Percentiles rank a stretch among this genome's conserved stretches.
Conservation (phyloP, 1,140 invertebrate species). For the Drosophila melanogaster region Release_6_plus_ISO1_MT NT_033779.5:17764001-17764500, state of each 20-base stretch:
- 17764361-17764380: constrained; percentile 16
- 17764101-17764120: constrained; percentile 9
- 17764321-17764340: constrained; percentile 80
- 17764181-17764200: constrained; percentile 53
- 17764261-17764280: constrained; percentile 59
- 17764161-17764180: constrained; percentile 40
- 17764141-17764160: constrained; percentile 5
- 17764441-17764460: constrained; percentile 9
- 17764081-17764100: constrained; percentile 47
- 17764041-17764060: constrained; percentile 77
- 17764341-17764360: constrained; percentile 46
- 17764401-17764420: constrained; percentile 31
- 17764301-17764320: constrained; percentile 83
- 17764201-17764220: constrained; percentile 21
- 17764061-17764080: constrained; percentile 80
- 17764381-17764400: constrained; percentile 55
- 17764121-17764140: constrained; percentile 54
- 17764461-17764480: constrained; percentile 77
- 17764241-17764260: not conserved
- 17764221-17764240: constrained; percentile 38
- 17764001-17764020: constrained; percentile 52
- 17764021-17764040: constrained; percentile 77
- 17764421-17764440: not conserved
- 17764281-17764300: constrained; percentile 81
- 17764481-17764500: constrained; percentile 72